phyloP scores from a whole-genome alignment of 1,140 invertebrate genomes.

The Drosophila punjabiensis region DNA sequence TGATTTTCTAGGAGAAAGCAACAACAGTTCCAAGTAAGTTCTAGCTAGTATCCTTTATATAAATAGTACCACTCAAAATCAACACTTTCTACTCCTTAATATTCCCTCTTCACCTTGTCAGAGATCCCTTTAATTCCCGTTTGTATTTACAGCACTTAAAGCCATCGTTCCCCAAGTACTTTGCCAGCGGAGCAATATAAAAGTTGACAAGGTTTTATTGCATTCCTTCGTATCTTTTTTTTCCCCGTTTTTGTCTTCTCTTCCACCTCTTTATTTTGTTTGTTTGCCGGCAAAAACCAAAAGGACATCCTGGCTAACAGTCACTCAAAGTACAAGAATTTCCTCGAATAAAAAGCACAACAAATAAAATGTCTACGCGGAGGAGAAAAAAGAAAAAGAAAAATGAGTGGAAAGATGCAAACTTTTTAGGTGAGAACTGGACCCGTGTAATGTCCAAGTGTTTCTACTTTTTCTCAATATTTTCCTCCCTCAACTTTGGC shows the following conservation, averaged over 20 bases:
- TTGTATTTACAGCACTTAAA: constrained; percentile 41
- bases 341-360: constrained; percentile 25
- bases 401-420: not conserved
- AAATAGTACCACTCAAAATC: not conserved
- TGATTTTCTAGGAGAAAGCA: not conserved
- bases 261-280: constrained; percentile 7
- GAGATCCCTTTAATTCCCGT: constrained; percentile 23
- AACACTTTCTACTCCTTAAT: not conserved
- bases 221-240: constrained; percentile 23
- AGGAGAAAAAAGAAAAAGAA: not conserved
- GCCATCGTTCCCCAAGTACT: constrained; percentile 19
- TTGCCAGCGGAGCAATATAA: constrained; percentile 41
- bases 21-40: not conserved
- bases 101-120: not conserved
- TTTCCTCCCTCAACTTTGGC: not conserved
- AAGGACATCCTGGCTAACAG: constrained; percentile 36
- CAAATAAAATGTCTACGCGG: constrained; percentile 18
- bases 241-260: not conserved
- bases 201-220: constrained; percentile 50
- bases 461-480: constrained; percentile 9
- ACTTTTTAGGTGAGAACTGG: constrained; percentile 44
- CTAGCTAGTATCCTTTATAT: not conserved
- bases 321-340: constrained; percentile 39
- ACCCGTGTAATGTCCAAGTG: constrained; percentile 37
- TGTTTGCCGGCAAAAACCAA: constrained; percentile 14